Base-by-base conservation (phyloP, 2,113 vertebrate genomes). In the Myotis brandtii region DNA sequence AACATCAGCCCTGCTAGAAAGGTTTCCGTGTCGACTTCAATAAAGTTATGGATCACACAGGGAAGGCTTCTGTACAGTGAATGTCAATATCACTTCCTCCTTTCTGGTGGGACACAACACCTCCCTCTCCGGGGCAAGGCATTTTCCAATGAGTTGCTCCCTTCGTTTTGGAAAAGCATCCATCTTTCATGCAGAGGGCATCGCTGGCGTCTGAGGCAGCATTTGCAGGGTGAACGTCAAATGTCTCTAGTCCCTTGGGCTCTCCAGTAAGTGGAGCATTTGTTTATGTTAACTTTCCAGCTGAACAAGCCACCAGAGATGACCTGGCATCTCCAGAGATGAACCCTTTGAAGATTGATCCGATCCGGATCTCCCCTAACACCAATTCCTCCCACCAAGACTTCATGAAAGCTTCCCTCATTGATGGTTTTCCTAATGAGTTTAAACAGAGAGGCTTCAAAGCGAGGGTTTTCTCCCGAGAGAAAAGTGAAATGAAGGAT, bases 391-490 rank as follows among this genome's bases (percentile, higher is more conserved):
- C 81, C 94, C 94, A 86, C 67, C 72, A 89, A 6, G 50, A 37
- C 83, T 69, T 93, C 91, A 86, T 94, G 95, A 96, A 97, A 97
- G 97, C 94, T 86, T 21, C 80, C 0, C 0, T 94, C 88, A 81
- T 86, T 54, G 92, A 80, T 97, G 94, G 83, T 92, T 89, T 95
- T 95, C 94, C 97, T 96, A 81, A 93, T 93, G 95, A 95, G 52
- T 98, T 98, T 83, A 81, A 97, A 97, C 70, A 97, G 75, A 80
- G 64, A 97, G 62, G 73, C 88, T 95, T 86, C 82, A 96, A 95
- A 92, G 88, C 73, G 93, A 50, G 54, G 43, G 2, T 1, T 73
- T 73, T 69, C 97, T 92, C 82, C 89, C 94, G 86, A 93, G 95
- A 92, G 54, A 88, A 89, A 95, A 94, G 86, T 56, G 80, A 77